Percentiles rank a stretch among this genome's conserved stretches.
Conservation (phyloP, 2,113 vertebrate genomes). For the Antennarius striatus region DNA sequence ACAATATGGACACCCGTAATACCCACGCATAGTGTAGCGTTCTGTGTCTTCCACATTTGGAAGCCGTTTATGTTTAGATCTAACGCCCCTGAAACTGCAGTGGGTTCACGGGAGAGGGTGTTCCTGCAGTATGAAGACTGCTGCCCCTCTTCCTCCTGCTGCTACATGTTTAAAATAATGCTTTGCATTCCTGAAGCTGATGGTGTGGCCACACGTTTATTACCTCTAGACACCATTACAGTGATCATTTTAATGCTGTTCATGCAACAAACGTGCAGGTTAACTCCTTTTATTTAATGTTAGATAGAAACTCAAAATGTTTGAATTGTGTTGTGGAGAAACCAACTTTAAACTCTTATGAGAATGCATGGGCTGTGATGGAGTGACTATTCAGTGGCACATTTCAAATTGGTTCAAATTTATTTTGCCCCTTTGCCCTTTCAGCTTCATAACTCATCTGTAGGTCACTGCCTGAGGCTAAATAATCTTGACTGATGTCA, state of each 20-base stretch:
- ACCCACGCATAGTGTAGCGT: not conserved
- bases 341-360: not conserved
- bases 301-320: not conserved
- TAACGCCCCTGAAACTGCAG: not conserved
- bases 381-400: slow-evolving; percentile 3
- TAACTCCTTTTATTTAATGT: not conserved
- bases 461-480: slow-evolving; percentile 51
- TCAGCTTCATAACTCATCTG: slow-evolving; percentile 38
- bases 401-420: slow-evolving; percentile 38
- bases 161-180: slow-evolving; percentile 39
- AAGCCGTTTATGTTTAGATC: not conserved
- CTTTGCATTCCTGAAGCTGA: slow-evolving; percentile 49
- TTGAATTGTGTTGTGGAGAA: not conserved
- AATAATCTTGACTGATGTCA: slow-evolving; percentile 31
- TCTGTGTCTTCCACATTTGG: not conserved
- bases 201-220: not conserved
- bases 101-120: not conserved
- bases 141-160: slow-evolving; percentile 33
- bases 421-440: slow-evolving; percentile 31
- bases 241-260: not conserved
- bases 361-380: slow-evolving; percentile 10
- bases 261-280: not conserved
- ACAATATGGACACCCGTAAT: slow-evolving; percentile 34
- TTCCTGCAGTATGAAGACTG: not conserved
- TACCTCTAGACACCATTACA: no score